Conservation (phyloP, 2,797 vertebrate genomes). For the Betta splendens region DNA sequence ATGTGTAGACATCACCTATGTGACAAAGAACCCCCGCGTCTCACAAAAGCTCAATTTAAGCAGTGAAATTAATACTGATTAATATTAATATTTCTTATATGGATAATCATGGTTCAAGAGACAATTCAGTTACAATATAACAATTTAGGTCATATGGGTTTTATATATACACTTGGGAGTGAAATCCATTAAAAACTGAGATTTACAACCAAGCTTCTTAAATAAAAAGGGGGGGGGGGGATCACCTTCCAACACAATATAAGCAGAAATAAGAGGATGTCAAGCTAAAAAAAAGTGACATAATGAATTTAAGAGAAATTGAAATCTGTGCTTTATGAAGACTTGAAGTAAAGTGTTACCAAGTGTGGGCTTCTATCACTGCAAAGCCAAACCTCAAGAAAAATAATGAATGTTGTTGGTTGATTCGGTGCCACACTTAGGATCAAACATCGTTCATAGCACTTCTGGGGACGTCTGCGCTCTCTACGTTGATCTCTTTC, state of each 20-base stretch:
- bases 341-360: background rate
- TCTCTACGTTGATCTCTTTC: slow-evolving; percentile 39
- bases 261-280: background rate
- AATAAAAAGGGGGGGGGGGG: background rate
- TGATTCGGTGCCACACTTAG: slow-evolving; percentile 5
- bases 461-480: slow-evolving; percentile 24
- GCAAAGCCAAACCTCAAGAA: background rate
- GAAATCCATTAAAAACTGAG: too few relatives aligned
- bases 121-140: background rate
- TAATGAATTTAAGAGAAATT: background rate
- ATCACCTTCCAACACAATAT: too few relatives aligned
- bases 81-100: too few relatives aligned
- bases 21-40: background rate
- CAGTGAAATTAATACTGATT: too few relatives aligned
- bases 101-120: background rate
- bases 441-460: slow-evolving; percentile 22
- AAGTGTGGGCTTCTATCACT: background rate
- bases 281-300: background rate
- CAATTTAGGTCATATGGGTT: background rate
- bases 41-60: background rate
- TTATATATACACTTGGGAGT: too few relatives aligned
- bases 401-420: background rate
- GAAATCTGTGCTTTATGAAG: background rate
- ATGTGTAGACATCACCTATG: background rate
- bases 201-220: background rate